Percentiles rank a stretch among this genome's conserved stretches.
These are phyloP conservation scores for Eupithecia tripunctaria DNA, from an alignment of 2,888 invertebrate genomes.

Conservation along the genomic window DNA sequence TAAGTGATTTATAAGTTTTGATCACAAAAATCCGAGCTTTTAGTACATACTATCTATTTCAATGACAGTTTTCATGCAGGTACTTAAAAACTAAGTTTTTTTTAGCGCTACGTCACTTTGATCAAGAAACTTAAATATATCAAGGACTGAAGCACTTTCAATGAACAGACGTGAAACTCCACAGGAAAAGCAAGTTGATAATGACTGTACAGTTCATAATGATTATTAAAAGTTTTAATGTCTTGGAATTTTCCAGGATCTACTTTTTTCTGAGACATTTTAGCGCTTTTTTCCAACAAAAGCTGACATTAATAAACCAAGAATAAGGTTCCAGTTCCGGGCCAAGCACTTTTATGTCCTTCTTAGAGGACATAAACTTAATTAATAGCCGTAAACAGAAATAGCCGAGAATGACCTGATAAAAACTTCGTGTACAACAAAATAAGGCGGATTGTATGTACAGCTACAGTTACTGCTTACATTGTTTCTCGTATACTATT, in stretches of 20 bases:
- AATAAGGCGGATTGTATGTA: background rate
- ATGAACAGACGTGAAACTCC: background rate
- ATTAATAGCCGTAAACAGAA: slow-evolving; percentile 39
- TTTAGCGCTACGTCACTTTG: no score
- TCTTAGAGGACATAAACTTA: slow-evolving; percentile 35
- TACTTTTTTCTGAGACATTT: background rate
- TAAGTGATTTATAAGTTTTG: no score
- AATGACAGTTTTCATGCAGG: no score
- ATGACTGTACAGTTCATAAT: slow-evolving; percentile 3
- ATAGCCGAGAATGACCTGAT: slow-evolving; percentile 29
- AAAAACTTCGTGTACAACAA: slow-evolving; percentile 1
- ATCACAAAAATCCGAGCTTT: no score
- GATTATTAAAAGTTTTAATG: slow-evolving; percentile 19
- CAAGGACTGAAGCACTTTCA: background rate
- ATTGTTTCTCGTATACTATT: background rate
- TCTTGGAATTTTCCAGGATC: slow-evolving; percentile 3
- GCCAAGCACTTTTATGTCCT: slow-evolving; percentile 28
- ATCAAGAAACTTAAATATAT: background rate
- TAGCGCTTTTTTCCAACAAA: slow-evolving; percentile 21
- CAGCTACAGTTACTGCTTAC: background rate
- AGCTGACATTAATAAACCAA: slow-evolving; percentile 37
- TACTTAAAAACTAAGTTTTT: no score
- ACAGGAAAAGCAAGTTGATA: background rate
- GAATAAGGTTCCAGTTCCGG: slow-evolving; percentile 23
- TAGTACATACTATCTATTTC: no score